These are phyloP conservation scores for Thunnus maccoyii DNA, from an alignment of 2,113 vertebrate species.

Conservation along the genomic window DNA sequence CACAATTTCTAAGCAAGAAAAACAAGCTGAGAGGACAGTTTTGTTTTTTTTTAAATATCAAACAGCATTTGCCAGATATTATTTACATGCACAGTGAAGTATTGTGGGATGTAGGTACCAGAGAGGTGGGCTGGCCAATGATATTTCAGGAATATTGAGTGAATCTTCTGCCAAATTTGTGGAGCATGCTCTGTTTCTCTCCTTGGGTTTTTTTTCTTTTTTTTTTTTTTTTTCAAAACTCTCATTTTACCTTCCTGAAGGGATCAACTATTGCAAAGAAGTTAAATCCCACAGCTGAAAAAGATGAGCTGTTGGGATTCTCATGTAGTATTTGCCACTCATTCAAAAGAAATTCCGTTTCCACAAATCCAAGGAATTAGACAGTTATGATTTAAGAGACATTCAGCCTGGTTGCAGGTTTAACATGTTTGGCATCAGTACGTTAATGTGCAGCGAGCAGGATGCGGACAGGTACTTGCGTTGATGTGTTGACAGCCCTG, in stretches of 20 bases:
- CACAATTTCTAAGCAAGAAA: slow-evolving; percentile 51
- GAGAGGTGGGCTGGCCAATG: slow-evolving; percentile 55
- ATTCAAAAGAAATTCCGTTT: slow-evolving; percentile 43
- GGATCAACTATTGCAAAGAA: slow-evolving; percentile 64
- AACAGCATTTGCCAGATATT: slow-evolving; percentile 53
- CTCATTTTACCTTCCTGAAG: slow-evolving; percentile 32
- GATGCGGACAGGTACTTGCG: slow-evolving; percentile 39
- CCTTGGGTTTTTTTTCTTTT: slow-evolving; percentile 2
- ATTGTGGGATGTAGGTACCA: slow-evolving; percentile 56
- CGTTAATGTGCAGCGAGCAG: not conserved
- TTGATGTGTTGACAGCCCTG: slow-evolving; percentile 53
- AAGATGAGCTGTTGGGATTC: slow-evolving; percentile 27
- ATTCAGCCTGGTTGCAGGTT: slow-evolving; percentile 35
- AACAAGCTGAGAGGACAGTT: slow-evolving; percentile 66
- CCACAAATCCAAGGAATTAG: slow-evolving; percentile 32
- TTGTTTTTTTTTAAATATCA: slow-evolving; percentile 25
- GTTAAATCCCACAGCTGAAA: slow-evolving; percentile 43
- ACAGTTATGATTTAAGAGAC: slow-evolving; percentile 36
- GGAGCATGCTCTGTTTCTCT: slow-evolving; percentile 35
- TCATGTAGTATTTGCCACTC: slow-evolving; percentile 29
- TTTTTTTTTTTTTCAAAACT: not conserved
- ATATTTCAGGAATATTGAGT: slow-evolving; percentile 52
- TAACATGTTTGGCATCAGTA: slow-evolving; percentile 43
- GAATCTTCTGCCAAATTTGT: slow-evolving; percentile 60
- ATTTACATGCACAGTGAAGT: slow-evolving; percentile 50